Evolutionary conservation across 1,140 invertebrate species (phyloP), one percentile per base, ranked within the genome.

Genomic region (Colletes gigas): DNA sequence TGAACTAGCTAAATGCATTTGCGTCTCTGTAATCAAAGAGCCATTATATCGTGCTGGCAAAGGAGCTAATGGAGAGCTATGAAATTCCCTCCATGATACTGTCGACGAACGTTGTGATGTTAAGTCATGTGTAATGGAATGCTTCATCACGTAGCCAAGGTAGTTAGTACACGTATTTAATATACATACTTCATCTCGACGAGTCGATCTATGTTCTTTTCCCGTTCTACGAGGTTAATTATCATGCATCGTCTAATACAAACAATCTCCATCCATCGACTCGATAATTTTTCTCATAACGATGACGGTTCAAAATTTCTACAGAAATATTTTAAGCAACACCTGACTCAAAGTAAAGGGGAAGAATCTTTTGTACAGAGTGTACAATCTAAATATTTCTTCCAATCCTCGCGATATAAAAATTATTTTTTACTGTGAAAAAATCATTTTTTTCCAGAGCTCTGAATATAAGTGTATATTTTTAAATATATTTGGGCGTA

Each of bases 51-150:
- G 9, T 17, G 63, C 60, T 60, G 76, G 70, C 66, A 75, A 83
- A 82, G 70, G 67, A 76, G 67, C 80, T 81, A 82, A 74, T 84
- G 74, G 75, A 78, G 75, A 74, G 85, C 85, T 88, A 87, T 84
- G 82, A 88, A 88, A 88, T 85, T 88, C 85, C 69, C 66, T 81
- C 78, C 63, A 50, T 82, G 67, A 65, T 71, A 83, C 73, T 68
- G 54, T 81, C 71, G 62, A 57, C 60, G 73, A 85, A 82, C 85
- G 82, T 84, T 84, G 83, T 85, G 86, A 89, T 89, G 86, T 89
- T 90, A 89, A 88, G 85, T 89, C 90, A 92, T 87, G 92, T 91
- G 88, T 80, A 89, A 92, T 85, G 92, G 92, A 93, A 93, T 92
- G 90, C 87, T 87, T 92, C 86, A 92, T 92, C 89, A 90, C 85